Evolutionary conservation across 1,140 invertebrate genomes (phyloP).

Genomic region (Macrosteles quadrilineatus): DNA sequence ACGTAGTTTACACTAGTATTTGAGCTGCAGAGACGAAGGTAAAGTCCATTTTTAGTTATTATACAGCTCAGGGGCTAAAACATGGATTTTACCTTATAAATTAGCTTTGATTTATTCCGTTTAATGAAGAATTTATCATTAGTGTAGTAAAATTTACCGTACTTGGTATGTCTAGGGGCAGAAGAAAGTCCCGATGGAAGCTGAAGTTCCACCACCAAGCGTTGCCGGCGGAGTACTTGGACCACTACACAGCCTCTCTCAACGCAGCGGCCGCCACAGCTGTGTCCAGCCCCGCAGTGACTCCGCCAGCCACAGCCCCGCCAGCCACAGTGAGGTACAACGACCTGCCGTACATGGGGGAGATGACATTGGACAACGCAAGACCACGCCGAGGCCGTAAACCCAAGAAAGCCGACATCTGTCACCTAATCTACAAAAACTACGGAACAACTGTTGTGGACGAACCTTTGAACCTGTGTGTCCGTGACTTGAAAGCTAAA

Average conservation of each 20-base stretch:
- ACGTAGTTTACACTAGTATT: too few relatives aligned
- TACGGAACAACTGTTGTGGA: slow-evolving; percentile 73
- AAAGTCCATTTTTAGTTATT: too few relatives aligned
- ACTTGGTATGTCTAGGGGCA: too few relatives aligned
- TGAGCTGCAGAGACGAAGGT: too few relatives aligned
- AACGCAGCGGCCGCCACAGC: slow-evolving; percentile 48
- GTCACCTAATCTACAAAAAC: slow-evolving; percentile 88
- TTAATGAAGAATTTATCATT: too few relatives aligned
- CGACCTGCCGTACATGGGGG: slow-evolving; percentile 88
- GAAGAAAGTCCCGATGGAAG: slow-evolving; percentile 70
- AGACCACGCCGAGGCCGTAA: slow-evolving; percentile 80
- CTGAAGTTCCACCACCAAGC: slow-evolving; percentile 82
- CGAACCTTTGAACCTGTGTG: slow-evolving; percentile 82
- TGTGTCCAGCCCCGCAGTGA: slow-evolving; percentile 48
- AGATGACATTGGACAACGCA: slow-evolving; percentile 83
- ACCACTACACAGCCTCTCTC: slow-evolving; percentile 75
- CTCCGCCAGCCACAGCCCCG: slow-evolving; percentile 51
- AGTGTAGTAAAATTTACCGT: too few relatives aligned
- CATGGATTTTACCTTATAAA: too few relatives aligned
- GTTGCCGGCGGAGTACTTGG: slow-evolving; percentile 73
- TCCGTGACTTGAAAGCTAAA: slow-evolving; percentile 59
- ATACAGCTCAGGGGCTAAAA: too few relatives aligned
- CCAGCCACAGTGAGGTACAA: slow-evolving; percentile 65
- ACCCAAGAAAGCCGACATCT: slow-evolving; percentile 85
- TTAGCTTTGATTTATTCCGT: too few relatives aligned